Evolutionary conservation across 2,113 vertebrate genomes (phyloP), one percentile per base, ranked within the genome.

Genomic region (Alaudala cheleensis): DNA sequence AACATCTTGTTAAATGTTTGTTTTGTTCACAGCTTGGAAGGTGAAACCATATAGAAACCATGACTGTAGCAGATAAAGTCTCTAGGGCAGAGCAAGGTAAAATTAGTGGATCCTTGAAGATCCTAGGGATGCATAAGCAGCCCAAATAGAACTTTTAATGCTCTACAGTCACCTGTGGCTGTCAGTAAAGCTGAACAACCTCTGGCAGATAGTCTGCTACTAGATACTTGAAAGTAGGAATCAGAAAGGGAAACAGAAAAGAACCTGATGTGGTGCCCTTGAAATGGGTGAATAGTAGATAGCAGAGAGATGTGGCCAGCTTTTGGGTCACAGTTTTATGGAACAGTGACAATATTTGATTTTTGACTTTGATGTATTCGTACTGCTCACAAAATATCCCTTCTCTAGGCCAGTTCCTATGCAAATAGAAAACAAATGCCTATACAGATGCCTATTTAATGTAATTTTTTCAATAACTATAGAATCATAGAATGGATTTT

Each of bases 221-320:
- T 62, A 76, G 12, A 12, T 14, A 25, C 25, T 42, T 56, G 11
- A 56, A 60, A 82, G 5, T 1, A 47, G 19, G 11, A 69, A 53
- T 3, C 17, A n/a, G 5, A 40, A 77, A 34, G 2, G 2, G 8
- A 3, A 2, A 28, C 6, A 21, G 33, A 34, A 33, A 17, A 11
- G 2, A 29, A 37, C 11, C 10, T 65, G 14, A 33, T 4, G 2
- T 11, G 2, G 3, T 42, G 22, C 8, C 19, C 10, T 74, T 66
- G 31, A 74, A 88, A 44, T 0, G 0, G 3, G 5, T 37, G 9
- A 31, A 12, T 11, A 62, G 9, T 12, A 56, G 15, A 3, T 8
- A 57, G 15, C 5, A 0, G 17, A 76, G 5, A 72, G 8, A 1
- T 28, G 3, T 40, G 31, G 33, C 3, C 25, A 42, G 23, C 4